Evolutionary conservation across 2,888 invertebrate genomes (phyloP), one percentile per base, ranked within the genome.

Genomic region (Tenthredo livida): DNA sequence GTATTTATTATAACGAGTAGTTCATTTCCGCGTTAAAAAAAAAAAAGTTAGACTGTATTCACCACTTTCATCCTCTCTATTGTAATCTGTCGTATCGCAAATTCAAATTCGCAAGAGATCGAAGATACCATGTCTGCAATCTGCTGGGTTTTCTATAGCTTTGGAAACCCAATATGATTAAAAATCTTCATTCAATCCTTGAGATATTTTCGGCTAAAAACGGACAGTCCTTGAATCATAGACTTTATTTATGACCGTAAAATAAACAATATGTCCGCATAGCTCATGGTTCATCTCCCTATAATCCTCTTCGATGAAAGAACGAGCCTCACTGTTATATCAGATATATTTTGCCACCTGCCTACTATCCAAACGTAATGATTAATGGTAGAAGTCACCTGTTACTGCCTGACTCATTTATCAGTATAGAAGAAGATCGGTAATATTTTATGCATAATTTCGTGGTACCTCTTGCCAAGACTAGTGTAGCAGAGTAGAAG

Each of bases 51-150:
- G n/a, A 77, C 29, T 50, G 37, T 40, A 17, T 21, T 25, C 2
- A 21, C 40, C 2, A 21, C 37, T 61, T 40, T 12, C 61, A 61
- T 58, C 40, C 37, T 29, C 15, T 25, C 40, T n/a, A 61, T 80
- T 80, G 78, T 78, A n/a, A 58, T n/a, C 58, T 61, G 2, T 17
- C 17, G 58, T 12, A 54, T 50, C 15, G 25, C 12, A 17, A 54
- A n/a, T 54, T 2, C 12, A 5, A 50, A 33, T 77, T 50, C 61
- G 40, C 40, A 40, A 40, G 80, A 80, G 80, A 80, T 80, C 61
- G 40, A 40, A 61, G 80, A 80, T 80, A 80, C 54, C 77, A 7
- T 17, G n/a, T 1, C n/a, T 9, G 40, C 67, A 67, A 6, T 43
- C 43, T 21, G 4, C 29, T 17, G 9, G 9, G 4, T 73, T 73